Conservation (phyloP, 2,797 vertebrate species). For the Anabacerthia variegaticeps region DNA sequence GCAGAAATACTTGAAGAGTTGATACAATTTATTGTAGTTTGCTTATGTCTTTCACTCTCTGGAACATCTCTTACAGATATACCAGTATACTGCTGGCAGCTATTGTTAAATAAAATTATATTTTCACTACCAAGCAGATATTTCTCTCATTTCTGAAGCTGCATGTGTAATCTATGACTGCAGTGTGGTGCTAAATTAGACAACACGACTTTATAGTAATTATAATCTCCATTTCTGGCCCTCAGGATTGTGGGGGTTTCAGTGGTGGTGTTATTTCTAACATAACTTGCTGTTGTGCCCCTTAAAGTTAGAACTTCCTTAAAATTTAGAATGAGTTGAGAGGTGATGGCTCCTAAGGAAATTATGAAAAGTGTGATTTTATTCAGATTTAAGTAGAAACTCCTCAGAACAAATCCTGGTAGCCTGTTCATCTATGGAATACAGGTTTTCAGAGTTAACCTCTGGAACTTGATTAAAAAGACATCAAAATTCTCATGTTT, state of each 20-base stretch:
- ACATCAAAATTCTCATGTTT: neutral
- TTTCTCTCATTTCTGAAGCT: constrained; percentile 24
- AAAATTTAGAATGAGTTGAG: neutral
- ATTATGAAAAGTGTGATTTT: neutral
- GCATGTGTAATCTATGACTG: fast-evolving
- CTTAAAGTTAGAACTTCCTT: neutral
- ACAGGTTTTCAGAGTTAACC: neutral
- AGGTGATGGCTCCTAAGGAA: neutral
- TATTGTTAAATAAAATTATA: constrained; percentile 85
- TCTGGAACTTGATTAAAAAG: neutral
- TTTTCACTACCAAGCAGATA: constrained; percentile 80
- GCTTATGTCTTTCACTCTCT: constrained; percentile 76
- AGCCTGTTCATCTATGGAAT: neutral
- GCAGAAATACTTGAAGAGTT: constrained; percentile 70
- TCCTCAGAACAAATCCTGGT: neutral
- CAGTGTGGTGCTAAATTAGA: neutral
- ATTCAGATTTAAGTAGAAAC: neutral
- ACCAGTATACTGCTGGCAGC: constrained; percentile 85
- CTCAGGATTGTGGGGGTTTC: neutral
- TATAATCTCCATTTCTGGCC: neutral
- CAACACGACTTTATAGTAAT: neutral
- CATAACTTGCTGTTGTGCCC: neutral
- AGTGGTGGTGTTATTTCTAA: neutral
- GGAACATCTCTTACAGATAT: constrained; percentile 74
- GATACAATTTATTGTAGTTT: constrained; percentile 69